phyloP scores from a whole-genome alignment of 2,113 vertebrate genomes.

The Nibea albiflora region DNA sequence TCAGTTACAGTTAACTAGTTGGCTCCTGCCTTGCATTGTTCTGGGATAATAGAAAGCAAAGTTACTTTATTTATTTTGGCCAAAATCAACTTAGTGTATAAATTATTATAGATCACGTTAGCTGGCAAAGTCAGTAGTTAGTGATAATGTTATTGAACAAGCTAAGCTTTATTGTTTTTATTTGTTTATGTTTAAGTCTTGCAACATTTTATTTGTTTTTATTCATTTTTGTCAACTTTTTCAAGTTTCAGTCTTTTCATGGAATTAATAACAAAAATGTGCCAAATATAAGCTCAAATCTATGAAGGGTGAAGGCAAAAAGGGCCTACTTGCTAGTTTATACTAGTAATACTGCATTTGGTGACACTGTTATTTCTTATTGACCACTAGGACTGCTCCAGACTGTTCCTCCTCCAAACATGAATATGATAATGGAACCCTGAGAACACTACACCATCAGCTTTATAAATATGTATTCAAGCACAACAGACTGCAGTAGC shows the following conservation, averaged over 20 bases:
- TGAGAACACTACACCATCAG: slow-evolving; percentile 45
- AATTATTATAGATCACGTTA: no score
- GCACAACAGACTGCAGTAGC: slow-evolving; percentile 30
- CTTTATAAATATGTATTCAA: slow-evolving; percentile 68
- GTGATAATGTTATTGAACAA: no score
- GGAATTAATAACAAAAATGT: background rate
- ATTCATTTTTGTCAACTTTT: background rate
- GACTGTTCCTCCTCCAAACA: slow-evolving; percentile 23
- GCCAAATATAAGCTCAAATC: background rate
- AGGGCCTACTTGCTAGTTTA: background rate
- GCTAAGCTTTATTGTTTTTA: background rate
- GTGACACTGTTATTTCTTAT: background rate
- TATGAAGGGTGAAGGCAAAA: background rate
- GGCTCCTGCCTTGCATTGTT: no score
- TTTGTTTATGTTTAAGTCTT: no score
- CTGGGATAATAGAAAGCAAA: no score
- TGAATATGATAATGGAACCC: slow-evolving; percentile 53
- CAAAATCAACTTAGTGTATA: no score
- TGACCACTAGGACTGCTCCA: background rate
- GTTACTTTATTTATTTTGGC: no score
- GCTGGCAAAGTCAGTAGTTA: no score
- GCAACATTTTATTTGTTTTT: no score
- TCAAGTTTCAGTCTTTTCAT: background rate
- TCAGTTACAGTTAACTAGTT: no score
- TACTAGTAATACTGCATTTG: background rate